Evolutionary conservation across 2,113 vertebrate genomes (phyloP), one percentile per base, ranked within the genome.

Genomic region (Polypterus senegalus): DNA sequence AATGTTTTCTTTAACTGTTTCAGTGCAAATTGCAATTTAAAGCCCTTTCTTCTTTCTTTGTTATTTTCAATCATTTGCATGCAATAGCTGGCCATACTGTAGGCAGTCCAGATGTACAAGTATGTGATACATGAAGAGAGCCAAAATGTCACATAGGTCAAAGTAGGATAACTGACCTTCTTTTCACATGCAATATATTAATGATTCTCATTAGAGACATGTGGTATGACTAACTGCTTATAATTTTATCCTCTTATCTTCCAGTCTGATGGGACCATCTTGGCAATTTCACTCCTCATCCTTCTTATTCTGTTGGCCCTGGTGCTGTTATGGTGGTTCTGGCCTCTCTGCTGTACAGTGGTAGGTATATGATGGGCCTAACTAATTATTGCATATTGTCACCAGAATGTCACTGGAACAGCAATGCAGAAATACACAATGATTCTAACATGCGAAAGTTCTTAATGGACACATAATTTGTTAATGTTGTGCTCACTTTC

Each of bases 341-440:
- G 96, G 96, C 96, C 96, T 10, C 91, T 99, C 9, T 99, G 96
- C 80, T 99, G 96, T 80, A 99, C 96, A 0, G 93, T 99, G 92
- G 96, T 98, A 79, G 94, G 96, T 85, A 60, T 54, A 51, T 49
- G 5, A 47, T 27, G 27, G 27, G 2, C 27, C 10, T 27, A 27
- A 27, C 27, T 27, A 27, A 27, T 27, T 27, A 27, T 27, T 27
- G 27, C 1, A 27, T 27, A 27, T 27, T 27, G 27, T 27, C 27
- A 27, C 27, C 27, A 27, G 27, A 27, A 27, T 27, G 27, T 27
- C 27, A 27, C 27, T 27, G 1, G 27, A 2, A 27, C 27, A 27
- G 27, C 27, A 27, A 27, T 27, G 27, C 27, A 27, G 27, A 27
- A 27, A 27, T 27, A 27, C 27, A 27, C 27, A 27, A 2, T 27